Percentiles rank a stretch among this genome's conserved stretches.
These are phyloP conservation scores for Psammodynastes pulverulentus DNA, from an alignment of 2,113 vertebrate genomes.

Conservation along the genomic window DNA sequence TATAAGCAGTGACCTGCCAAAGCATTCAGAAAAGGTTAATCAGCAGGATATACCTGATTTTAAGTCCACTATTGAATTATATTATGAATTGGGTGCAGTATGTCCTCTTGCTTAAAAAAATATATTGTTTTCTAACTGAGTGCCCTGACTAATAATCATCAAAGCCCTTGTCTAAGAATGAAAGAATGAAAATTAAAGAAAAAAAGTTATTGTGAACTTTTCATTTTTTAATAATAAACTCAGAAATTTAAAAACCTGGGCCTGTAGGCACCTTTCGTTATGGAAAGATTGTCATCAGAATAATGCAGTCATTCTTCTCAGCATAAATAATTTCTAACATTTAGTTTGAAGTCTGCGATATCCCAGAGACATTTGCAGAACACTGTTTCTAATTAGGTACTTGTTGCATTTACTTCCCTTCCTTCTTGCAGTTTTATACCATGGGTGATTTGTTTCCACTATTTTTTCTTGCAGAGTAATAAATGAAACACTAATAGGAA, in stretches of 20 bases:
- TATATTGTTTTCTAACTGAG: conserved; percentile 40
- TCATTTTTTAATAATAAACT: conserved; percentile 38
- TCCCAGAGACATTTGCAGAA: conserved; percentile 36
- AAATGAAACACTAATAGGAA: conserved; percentile 49
- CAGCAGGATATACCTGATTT: conserved; percentile 37
- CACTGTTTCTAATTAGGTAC: conserved; percentile 52
- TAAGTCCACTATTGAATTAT: conserved; percentile 45
- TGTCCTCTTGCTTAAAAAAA: conserved; percentile 31
- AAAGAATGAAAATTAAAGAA: conserved; percentile 52
- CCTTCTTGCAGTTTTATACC: conserved; percentile 44
- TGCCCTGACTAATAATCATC: conserved; percentile 45
- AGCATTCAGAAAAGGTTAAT: conserved; percentile 5
- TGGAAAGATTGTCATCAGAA: conserved; percentile 42
- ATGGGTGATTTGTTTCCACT: conserved; percentile 37
- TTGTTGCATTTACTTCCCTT: conserved; percentile 13
- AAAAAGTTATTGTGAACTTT: conserved; percentile 31
- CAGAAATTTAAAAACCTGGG: conserved; percentile 34
- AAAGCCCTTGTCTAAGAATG: conserved; percentile 45
- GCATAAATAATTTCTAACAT: conserved; percentile 49
- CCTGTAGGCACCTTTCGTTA: conserved; percentile 49
- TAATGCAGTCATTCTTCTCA: conserved; percentile 52
- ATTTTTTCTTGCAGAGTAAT: conserved; percentile 45
- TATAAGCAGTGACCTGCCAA: neutral
- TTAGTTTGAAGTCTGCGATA: conserved; percentile 38
- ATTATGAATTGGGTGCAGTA: conserved; percentile 49